These are phyloP conservation scores for Rhadina sibilatrix DNA, from an alignment of 2,113 vertebrate genomes.

Conservation along the genomic window DNA sequence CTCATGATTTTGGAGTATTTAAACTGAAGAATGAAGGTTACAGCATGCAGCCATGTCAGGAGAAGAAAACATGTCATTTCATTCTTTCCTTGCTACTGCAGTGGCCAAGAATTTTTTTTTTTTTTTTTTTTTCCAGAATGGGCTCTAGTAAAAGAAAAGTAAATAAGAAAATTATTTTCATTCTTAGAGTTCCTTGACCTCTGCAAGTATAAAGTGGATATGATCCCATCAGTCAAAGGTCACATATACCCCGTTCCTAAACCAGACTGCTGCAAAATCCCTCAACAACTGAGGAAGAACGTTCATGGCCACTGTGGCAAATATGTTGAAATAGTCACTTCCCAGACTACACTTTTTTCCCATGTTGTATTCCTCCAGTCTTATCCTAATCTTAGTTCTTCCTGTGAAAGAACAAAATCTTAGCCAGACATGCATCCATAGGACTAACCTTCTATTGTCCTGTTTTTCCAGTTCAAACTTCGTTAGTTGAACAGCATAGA, in stretches of 20 bases:
- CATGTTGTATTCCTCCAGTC: background rate
- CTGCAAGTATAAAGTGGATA: background rate
- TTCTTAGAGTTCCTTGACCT: background rate
- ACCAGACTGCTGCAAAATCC: background rate
- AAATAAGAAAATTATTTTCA: background rate
- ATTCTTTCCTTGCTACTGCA: background rate
- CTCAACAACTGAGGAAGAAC: background rate
- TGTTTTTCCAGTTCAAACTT: background rate
- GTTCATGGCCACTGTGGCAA: background rate
- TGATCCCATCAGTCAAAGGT: background rate
- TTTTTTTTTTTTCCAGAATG: background rate
- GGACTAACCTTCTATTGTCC: background rate
- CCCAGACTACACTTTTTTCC: background rate
- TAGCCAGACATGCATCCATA: background rate
- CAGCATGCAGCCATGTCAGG: background rate
- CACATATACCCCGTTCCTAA: fast-evolving
- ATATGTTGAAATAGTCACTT: background rate
- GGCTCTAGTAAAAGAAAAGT: background rate
- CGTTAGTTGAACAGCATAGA: background rate
- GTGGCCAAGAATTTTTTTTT: background rate
- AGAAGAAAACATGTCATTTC: background rate
- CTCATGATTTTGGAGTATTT: background rate
- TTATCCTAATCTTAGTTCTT: background rate
- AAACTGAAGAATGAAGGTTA: background rate
- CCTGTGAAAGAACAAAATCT: background rate